A percentile compares a stretch with the other conserved stretches of the same genome.
Conservation (phyloP, 2,113 vertebrate species). For the Uria aalge region DNA sequence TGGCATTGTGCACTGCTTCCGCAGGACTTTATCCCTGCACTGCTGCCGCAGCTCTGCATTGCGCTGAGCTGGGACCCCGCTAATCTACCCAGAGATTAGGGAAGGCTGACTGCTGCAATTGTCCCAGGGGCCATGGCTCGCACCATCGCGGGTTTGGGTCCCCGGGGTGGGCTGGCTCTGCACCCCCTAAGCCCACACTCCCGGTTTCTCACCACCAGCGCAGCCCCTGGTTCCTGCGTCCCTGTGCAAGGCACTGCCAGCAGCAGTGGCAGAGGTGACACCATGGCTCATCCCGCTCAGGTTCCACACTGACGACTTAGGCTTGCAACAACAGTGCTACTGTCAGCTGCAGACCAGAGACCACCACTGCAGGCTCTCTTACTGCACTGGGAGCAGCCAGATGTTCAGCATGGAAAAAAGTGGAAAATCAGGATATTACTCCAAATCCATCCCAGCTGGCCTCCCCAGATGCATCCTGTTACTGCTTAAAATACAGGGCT, state of each 20-base stretch:
- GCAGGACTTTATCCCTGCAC: neutral
- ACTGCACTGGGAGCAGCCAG: neutral
- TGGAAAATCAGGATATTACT: neutral
- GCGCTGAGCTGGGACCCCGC: constrained; percentile 35
- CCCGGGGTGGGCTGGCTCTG: neutral
- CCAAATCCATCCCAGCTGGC: neutral
- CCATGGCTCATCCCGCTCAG: rapidly evolving
- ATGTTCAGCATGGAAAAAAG: neutral
- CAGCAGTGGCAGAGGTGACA: neutral
- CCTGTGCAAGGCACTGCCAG: neutral
- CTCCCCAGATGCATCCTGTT: neutral
- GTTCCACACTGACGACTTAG: neutral
- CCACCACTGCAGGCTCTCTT: neutral
- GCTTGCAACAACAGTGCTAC: rapidly evolving
- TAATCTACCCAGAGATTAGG: constrained; percentile 57
- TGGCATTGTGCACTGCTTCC: neutral
- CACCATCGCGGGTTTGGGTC: neutral
- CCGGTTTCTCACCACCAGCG: neutral
- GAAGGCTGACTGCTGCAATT: constrained; percentile 20
- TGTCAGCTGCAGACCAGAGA: neutral
- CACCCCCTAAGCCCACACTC: neutral
- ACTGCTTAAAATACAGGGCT: rapidly evolving
- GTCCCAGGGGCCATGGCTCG: neutral
- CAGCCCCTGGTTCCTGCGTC: rapidly evolving
- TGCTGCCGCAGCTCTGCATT: neutral